Base-by-base conservation (phyloP, 2,113 vertebrate species). In the Odocoileus hemionus region DNA sequence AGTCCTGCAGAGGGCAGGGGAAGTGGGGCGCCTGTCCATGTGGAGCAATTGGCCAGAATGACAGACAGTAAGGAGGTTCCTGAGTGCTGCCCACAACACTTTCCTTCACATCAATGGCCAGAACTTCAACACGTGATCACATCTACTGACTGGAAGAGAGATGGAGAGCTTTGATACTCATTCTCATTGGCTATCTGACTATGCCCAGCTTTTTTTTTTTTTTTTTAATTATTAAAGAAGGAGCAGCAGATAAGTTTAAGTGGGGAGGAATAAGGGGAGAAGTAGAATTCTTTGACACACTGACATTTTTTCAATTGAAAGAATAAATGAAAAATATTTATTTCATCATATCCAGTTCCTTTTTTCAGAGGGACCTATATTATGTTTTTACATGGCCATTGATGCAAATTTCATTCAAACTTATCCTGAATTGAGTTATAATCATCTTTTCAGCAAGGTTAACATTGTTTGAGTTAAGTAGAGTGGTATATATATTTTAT, bases 371-470 rank as follows among this genome's bases (percentile, higher is more conserved):
- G 6, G 10, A 82, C 3, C 9, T 74, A 64, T 14, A 86, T 90
- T 60, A 19, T 23, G 54, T 14, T 1, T 52, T 85, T 96, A 67
- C 30, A 76, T 79, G 67, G 4, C 30, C 11, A 47, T 30, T 52
- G n/a, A 89, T 76, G 7, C 4, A 97, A 89, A 26, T 94, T 97
- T 97, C 45, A 87, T 89, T 95, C 61, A 50, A 95, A 83, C 90
- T 61, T 67, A 85, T 5, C 19, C 15, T 82, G 30, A 88, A 76
- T 88, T 95, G 79, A 94, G 12, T 78, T 70, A 88, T 16, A 36
- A 23, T 87, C 4, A 92, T 70, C 23, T 76, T 94, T 96, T 96
- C 60, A 76, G 55, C 94, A 96, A 92, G 76, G 16, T 50, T 89
- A 54, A 14, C 19, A 54, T 79, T 61, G 67, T 92, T 94, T 70